Evolutionary conservation across 2,888 invertebrate genomes (phyloP).

Genomic region (Dynastes grantii): DNA sequence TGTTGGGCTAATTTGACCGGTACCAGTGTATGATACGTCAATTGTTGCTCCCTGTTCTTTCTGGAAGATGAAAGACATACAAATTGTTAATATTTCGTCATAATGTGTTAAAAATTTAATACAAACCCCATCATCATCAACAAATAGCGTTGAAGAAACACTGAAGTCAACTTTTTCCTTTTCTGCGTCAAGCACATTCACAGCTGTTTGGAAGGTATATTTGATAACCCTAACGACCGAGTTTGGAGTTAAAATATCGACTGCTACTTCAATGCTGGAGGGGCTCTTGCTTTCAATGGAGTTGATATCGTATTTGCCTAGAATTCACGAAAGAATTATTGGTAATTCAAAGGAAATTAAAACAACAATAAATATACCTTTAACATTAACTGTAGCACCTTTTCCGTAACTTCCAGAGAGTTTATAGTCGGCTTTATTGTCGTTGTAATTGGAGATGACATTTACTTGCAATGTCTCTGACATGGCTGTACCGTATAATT

Average conservation of each 20-base stretch:
- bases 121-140: slow-evolving; percentile 60
- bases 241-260: slow-evolving; percentile 74
- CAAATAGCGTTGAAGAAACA: slow-evolving; percentile 59
- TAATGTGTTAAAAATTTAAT: neutral
- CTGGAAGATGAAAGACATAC: slow-evolving; percentile 39
- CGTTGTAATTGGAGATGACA: slow-evolving; percentile 58
- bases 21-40: slow-evolving; percentile 68
- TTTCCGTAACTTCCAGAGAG: slow-evolving; percentile 62
- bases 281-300: slow-evolving; percentile 66
- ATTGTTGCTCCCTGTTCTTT: slow-evolving; percentile 73
- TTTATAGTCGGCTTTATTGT: slow-evolving; percentile 57
- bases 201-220: slow-evolving; percentile 65
- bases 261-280: slow-evolving; percentile 69
- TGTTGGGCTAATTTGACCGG: slow-evolving; percentile 16
- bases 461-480: slow-evolving; percentile 64
- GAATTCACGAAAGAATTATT: slow-evolving; percentile 1
- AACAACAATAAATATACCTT: slow-evolving; percentile 54
- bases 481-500: slow-evolving; percentile 67
- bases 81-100: neutral
- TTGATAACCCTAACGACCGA: slow-evolving; percentile 76
- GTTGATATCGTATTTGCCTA: slow-evolving; percentile 38
- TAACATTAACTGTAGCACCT: slow-evolving; percentile 62
- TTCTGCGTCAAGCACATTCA: slow-evolving; percentile 62
- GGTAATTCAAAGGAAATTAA: slow-evolving; percentile 59
- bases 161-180: slow-evolving; percentile 58